Conservation (phyloP, 2,888 invertebrate genomes). For the Cerastis rubricosa region DNA sequence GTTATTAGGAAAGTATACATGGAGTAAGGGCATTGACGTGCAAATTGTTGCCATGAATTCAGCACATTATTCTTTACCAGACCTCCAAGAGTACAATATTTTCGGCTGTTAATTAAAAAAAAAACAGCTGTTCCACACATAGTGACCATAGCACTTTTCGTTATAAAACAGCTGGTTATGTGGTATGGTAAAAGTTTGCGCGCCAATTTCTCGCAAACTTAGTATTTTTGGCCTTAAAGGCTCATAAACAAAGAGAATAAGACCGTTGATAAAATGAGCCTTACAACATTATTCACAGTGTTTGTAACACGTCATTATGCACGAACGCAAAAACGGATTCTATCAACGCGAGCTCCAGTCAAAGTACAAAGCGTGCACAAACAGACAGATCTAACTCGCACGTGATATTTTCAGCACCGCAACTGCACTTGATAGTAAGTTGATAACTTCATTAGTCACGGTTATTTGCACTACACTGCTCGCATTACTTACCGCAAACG, state of each 20-base stretch:
- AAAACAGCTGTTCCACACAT: neutral
- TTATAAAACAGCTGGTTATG: neutral
- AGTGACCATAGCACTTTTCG: neutral
- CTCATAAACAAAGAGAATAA: neutral
- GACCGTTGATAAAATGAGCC: neutral
- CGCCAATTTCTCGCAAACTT: neutral
- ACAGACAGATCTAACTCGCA: constrained; percentile 41
- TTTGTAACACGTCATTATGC: neutral
- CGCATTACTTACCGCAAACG: constrained; percentile 22
- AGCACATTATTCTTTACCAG: neutral
- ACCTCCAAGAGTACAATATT: neutral
- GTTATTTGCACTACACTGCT: constrained; percentile 19
- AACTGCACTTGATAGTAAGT: constrained; percentile 42
- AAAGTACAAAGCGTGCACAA: constrained; percentile 49
- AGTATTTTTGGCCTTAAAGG: neutral
- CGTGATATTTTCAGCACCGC: constrained; percentile 52
- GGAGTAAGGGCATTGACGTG: neutral
- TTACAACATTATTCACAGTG: neutral
- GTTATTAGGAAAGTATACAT: neutral
- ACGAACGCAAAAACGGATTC: constrained; percentile 3
- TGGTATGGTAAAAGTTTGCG: neutral
- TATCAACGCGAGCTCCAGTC: constrained; percentile 12
- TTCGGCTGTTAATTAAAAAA: neutral
- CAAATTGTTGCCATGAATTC: neutral
- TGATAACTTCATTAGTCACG: constrained; percentile 34